Evolutionary conservation across 2,797 vertebrate genomes (phyloP).

Genomic region (Chaenodraco wilsoni): DNA sequence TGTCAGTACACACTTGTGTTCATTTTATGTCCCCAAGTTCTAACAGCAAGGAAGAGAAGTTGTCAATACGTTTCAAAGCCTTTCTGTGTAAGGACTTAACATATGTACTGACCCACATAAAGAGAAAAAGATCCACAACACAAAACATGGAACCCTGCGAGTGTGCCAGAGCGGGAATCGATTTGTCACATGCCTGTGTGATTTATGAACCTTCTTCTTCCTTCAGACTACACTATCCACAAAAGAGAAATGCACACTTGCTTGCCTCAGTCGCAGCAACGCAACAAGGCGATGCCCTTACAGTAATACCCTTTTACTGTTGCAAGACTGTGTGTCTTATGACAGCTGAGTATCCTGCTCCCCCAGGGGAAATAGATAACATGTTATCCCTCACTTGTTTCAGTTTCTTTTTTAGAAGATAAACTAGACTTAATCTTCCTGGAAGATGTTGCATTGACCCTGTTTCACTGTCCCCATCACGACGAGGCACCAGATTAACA

Average conservation of each 20-base stretch:
- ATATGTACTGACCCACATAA: constrained; percentile 23
- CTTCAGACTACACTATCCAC: constrained; percentile 42
- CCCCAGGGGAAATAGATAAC: constrained; percentile 49
- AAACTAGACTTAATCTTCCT: constrained; percentile 57
- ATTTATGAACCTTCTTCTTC: constrained; percentile 56
- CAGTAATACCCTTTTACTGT: constrained; percentile 45
- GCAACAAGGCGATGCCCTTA: constrained; percentile 38
- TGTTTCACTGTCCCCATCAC: constrained; percentile 29
- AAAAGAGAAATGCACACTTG: constrained; percentile 53
- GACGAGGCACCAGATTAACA: constrained; percentile 24
- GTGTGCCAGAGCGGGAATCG: constrained; percentile 6
- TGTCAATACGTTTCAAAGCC: constrained; percentile 19
- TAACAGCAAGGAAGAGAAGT: not conserved
- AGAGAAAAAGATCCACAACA: constrained; percentile 18
- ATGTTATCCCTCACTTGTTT: constrained; percentile 26
- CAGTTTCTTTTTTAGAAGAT: constrained; percentile 33
- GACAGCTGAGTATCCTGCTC: constrained; percentile 38
- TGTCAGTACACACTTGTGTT: constrained; percentile 2
- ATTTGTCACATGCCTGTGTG: constrained; percentile 53
- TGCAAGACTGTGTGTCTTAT: constrained; percentile 33
- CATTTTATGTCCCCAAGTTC: constrained; percentile 10
- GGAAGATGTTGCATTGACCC: constrained; percentile 59
- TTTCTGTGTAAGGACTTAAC: constrained; percentile 17
- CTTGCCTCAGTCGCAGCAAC: constrained; percentile 46
- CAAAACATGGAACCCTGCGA: constrained; percentile 35